phyloP scores from a whole-genome alignment of 2,888 invertebrate genomes.

The Pasiphila rectangulata region DNA sequence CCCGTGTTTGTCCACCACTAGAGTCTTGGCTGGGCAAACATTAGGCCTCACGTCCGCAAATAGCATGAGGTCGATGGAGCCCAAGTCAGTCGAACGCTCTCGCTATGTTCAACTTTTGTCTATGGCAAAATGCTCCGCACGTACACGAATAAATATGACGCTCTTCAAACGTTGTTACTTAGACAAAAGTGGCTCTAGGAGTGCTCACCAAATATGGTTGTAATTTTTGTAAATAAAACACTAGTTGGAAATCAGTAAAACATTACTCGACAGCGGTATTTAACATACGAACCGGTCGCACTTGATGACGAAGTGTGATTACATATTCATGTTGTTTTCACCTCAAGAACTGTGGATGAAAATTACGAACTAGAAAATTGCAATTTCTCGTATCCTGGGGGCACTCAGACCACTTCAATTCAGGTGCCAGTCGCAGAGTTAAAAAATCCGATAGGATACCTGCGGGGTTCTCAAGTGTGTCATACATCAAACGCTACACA shows the following conservation, averaged over 20 bases:
- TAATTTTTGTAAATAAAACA: slow-evolving; percentile 38
- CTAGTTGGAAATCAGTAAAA: slow-evolving; percentile 29
- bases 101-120: slow-evolving; percentile 55
- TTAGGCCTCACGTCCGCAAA: slow-evolving; percentile 78
- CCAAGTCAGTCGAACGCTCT: slow-evolving; percentile 64
- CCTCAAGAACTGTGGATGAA: background rate
- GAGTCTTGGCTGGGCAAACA: slow-evolving; percentile 78
- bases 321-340: slow-evolving; percentile 18
- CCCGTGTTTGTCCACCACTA: slow-evolving; percentile 79
- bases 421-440: slow-evolving; percentile 22
- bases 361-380: slow-evolving; percentile 6
- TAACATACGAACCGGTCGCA: slow-evolving; percentile 15
- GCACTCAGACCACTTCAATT: slow-evolving; percentile 8
- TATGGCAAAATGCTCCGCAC: slow-evolving; percentile 31
- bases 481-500: slow-evolving; percentile 67
- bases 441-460: slow-evolving; percentile 32
- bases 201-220: slow-evolving; percentile 35
- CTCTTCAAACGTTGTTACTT: slow-evolving; percentile 39
- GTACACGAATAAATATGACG: slow-evolving; percentile 38
- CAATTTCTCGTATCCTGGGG: slow-evolving; percentile 4
- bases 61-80: slow-evolving; percentile 73
- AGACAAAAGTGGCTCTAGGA: slow-evolving; percentile 36
- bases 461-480: slow-evolving; percentile 48
- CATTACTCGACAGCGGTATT: slow-evolving; percentile 16
- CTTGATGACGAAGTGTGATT: slow-evolving; percentile 12